Conservation (phyloP, 2,888 invertebrate species). For the Sesamia inferens region DNA sequence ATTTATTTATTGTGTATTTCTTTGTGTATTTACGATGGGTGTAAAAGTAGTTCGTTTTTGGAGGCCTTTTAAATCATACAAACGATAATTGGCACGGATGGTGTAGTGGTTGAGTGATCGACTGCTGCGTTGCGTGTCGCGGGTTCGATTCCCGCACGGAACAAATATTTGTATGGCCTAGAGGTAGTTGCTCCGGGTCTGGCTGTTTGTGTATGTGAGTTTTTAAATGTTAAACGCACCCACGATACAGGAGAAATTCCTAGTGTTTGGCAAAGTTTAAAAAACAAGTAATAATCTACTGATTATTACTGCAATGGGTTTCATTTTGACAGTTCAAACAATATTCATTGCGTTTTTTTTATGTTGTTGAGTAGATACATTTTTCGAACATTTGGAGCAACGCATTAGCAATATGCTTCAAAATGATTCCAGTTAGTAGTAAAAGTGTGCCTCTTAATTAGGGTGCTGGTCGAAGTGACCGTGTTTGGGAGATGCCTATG, state of each 20-base stretch:
- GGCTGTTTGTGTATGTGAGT: no score
- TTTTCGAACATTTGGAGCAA: not conserved
- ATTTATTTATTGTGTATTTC: slow-evolving; percentile 52
- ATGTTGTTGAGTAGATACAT: not conserved
- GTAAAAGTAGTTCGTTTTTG: slow-evolving; percentile 4
- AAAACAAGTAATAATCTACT: no score
- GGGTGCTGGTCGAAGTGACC: not conserved
- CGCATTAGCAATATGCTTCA: not conserved
- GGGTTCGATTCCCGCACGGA: no score
- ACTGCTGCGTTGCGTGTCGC: no score
- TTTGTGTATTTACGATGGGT: slow-evolving; percentile 2
- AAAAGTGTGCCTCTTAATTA: not conserved
- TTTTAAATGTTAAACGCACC: no score
- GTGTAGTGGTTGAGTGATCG: no score
- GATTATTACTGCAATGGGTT: no score
- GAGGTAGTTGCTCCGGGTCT: no score
- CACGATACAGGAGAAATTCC: no score
- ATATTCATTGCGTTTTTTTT: not conserved
- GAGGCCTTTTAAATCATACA: not conserved
- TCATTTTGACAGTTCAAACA: not conserved
- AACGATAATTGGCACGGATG: no score
- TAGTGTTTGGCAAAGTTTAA: no score
- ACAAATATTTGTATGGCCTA: no score
- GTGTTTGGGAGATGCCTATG: not conserved
- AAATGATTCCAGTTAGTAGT: not conserved